Evolutionary conservation across 2,888 invertebrate species (phyloP), one percentile per base, ranked within the genome.

Genomic region (Drosophila robusta): DNA sequence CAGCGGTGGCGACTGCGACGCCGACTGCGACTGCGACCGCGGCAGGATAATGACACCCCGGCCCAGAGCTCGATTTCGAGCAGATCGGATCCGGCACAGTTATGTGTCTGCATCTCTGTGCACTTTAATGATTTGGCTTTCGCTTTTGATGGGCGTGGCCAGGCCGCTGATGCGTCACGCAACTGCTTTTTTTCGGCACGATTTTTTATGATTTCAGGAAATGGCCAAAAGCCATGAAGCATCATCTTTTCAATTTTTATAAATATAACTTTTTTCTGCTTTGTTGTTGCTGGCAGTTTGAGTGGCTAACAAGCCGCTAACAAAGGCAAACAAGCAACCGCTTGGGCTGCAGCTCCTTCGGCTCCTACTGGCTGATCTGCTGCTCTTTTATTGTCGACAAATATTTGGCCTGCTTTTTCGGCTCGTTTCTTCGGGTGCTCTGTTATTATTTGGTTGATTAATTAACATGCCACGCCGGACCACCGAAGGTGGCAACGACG

Each of bases 221-320:
- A 89, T 87, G 85, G 80, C 78, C 78, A 78, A 77, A 75, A 89
- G 77, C 81, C 83, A 83, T 80, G 83, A 83, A 80, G 78, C 70
- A 78, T 79, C 78, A 81, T 77, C 78, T 89, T 80, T 84, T 72
- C 49, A 63, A 70, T 76, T 74, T 70, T 47, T 66, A 60, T 38
- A 14, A 51, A 16, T 44, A 34, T 42, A 32, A 50, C 61, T 55
- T 22, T 4, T 52, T 38, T 5, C 14, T 36, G 14, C n/a, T 14
- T 24, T 50, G 36, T 36, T 29, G 29, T 9, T 29, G 29, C 29
- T 29, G 29, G 29, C n/a, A 65, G 66, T 74, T 80, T 70, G 61
- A 62, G 52, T 47, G 60, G 75, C 76, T 90, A 89, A 90, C 88
- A 89, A 89, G 89, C 80, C 70, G 89, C 90, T 85, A 90, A 89